Base-by-base conservation (phyloP, 2,797 vertebrate genomes). In the Typhlichthys eigenmanni region DNA sequence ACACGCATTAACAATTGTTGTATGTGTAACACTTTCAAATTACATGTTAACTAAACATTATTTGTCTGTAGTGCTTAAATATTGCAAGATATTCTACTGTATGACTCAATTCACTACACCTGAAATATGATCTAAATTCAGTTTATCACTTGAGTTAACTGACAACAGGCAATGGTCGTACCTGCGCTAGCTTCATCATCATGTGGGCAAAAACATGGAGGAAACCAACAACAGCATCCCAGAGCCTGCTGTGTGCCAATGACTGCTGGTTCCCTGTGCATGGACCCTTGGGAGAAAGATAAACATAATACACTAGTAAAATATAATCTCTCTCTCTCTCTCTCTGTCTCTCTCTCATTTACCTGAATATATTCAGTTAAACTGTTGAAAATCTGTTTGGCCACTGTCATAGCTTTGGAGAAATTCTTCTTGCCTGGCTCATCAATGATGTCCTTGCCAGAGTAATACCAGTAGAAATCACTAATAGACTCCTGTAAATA, bases 401-500 rank as follows among this genome's bases (percentile, higher is more conserved):
- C 96, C 62, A 98, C 96, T 0, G 93, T 92, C 95, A 98, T 98
- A 47, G 97, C 97, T 88, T 98, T 98, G 85, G 96, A 98, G 89
- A 98, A 98, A 81, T 98, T 98, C 67, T 95, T 95, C 79, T 98
- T 97, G 4, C 96, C 96, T 14, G 96, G 96, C 13, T 98, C 96
- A 68, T 98, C 96, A 0, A 98, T 97, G 49, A 96, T 81, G 10
- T 98, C 96, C 72, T 98, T 98, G 17, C 96, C 96, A 0, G 96
- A 98, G 80, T 98, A 98, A 86, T 98, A 98, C 96, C 96, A 98
- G 89, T 98, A 98, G 83, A 98, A 98, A 83, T 98, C 96, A 69
- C 96, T 98, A 87, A 98, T 98, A 38, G 96, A 98, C 82, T 98
- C 96, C 96, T 98, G 69, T 10, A 72, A 43, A 71, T 2, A 64